Conservation (phyloP, 1,140 invertebrate species). For the Pseudomyrmex flavicornis region DNA sequence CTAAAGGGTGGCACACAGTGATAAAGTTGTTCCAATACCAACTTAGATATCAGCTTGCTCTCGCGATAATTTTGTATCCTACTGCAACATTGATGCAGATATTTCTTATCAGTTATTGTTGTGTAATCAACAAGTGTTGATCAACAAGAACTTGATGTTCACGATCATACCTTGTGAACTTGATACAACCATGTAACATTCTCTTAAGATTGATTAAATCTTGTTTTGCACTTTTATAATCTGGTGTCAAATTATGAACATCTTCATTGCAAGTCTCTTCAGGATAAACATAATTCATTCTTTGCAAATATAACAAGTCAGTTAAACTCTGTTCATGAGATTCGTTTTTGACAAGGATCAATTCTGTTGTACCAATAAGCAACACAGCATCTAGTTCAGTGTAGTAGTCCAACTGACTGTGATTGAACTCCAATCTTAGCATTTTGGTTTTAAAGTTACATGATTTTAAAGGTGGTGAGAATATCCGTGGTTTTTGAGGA, state of each 20-base stretch:
- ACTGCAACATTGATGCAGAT: constrained; percentile 68
- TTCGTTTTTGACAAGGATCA: constrained; percentile 78
- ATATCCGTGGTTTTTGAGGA: constrained; percentile 89
- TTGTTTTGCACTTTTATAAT: constrained; percentile 75
- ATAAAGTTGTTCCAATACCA: constrained; percentile 79
- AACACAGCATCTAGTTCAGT: constrained; percentile 95
- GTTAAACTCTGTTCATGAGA: constrained; percentile 78
- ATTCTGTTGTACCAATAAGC: constrained; percentile 87
- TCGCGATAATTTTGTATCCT: constrained; percentile 80
- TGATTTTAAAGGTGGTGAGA: constrained; percentile 88
- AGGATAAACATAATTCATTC: constrained; percentile 70
- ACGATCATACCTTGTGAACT: constrained; percentile 79
- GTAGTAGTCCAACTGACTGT: constrained; percentile 92
- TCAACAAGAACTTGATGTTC: neutral
- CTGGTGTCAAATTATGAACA: constrained; percentile 50
- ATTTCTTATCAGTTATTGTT: neutral
- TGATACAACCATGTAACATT: constrained; percentile 78
- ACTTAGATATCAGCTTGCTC: constrained; percentile 78
- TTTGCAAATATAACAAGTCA: constrained; percentile 71
- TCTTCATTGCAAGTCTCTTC: constrained; percentile 69
- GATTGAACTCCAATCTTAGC: constrained; percentile 92
- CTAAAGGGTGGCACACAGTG: constrained; percentile 82
- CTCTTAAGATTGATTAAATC: constrained; percentile 79
- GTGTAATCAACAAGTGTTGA: no score
- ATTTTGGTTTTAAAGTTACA: constrained; percentile 83